These are phyloP conservation scores for Calephelis nemesis DNA, from an alignment of 1,140 invertebrate species.

Conservation along the genomic window DNA sequence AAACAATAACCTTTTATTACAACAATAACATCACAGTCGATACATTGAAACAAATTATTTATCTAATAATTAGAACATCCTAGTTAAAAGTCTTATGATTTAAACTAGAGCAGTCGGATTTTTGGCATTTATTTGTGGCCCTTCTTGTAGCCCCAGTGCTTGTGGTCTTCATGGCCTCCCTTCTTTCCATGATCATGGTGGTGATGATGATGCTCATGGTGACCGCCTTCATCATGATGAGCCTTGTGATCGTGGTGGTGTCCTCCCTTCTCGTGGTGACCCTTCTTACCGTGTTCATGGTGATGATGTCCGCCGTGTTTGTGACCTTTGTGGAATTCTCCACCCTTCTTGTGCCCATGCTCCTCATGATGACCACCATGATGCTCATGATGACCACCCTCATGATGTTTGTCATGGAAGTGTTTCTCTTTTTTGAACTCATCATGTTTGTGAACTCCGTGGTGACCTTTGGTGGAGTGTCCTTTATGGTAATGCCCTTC, in stretches of 20 bases:
- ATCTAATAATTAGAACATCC: conserved; percentile 39
- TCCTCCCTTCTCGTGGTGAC: conserved; percentile 84
- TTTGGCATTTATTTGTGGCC: conserved; percentile 70
- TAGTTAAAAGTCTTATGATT: conserved; percentile 44
- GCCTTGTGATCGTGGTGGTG: conserved; percentile 69
- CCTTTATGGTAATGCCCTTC: conserved; percentile 85
- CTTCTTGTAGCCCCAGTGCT: conserved; percentile 78
- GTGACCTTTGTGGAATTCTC: conserved; percentile 83
- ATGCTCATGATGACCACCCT: conserved; percentile 83
- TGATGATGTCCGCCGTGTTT: conserved; percentile 84
- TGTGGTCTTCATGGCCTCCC: conserved; percentile 78
- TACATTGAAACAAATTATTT: conserved; percentile 46
- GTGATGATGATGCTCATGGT: conserved; percentile 81
- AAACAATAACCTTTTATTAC: conserved; percentile 34
- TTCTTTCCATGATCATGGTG: conserved; percentile 83
- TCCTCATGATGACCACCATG: conserved; percentile 84
- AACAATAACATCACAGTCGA: conserved; percentile 61
- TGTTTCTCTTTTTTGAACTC: conserved; percentile 81
- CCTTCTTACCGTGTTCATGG: conserved; percentile 85
- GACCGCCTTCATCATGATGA: conserved; percentile 78
- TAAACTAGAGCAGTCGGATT: conserved; percentile 32
- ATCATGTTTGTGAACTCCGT: conserved; percentile 86
- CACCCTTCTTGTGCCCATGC: conserved; percentile 84
- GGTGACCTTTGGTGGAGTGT: conserved; percentile 87
- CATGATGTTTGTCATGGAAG: conserved; percentile 88